phyloP scores from a whole-genome alignment of 2,888 invertebrate genomes.

The Mimumesa dahlbomi region DNA sequence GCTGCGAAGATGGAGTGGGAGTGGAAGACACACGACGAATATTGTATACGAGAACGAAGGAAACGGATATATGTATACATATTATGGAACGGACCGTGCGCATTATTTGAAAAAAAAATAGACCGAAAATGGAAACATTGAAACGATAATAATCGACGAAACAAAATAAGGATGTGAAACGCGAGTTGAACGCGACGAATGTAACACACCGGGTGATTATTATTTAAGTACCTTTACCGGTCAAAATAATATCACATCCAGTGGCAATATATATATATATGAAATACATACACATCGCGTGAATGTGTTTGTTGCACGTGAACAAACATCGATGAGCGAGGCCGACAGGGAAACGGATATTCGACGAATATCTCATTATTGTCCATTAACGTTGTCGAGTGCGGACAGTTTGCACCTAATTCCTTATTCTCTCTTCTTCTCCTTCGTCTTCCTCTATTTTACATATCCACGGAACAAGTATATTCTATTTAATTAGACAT shows the following conservation, averaged over 20 bases:
- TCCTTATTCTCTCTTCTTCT: not conserved
- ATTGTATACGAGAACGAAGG: not conserved
- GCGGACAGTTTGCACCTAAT: constrained; percentile 7
- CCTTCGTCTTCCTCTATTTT: too few relatives aligned
- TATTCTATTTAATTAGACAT: too few relatives aligned
- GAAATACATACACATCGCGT: not conserved
- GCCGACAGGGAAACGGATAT: constrained; percentile 19
- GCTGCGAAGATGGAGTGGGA: not conserved
- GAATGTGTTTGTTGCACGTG: constrained; percentile 15
- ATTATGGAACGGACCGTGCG: not conserved
- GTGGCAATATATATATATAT: too few relatives aligned
- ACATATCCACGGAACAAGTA: too few relatives aligned
- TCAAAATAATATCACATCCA: constrained; percentile 31
- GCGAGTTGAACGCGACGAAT: not conserved
- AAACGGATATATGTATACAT: too few relatives aligned
- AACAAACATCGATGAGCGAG: constrained; percentile 28
- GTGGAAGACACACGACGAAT: too few relatives aligned
- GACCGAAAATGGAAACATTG: not conserved
- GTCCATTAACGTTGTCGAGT: constrained; percentile 9
- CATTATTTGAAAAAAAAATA: not conserved
- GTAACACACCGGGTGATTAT: constrained; percentile 13
- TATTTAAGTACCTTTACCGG: constrained; percentile 20
- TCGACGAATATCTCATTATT: constrained; percentile 18
- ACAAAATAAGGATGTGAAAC: not conserved
- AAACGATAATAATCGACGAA: not conserved